Percentiles rank a stretch among this genome's conserved stretches.
Evolutionary conservation across 2,113 vertebrate genomes (phyloP).

Genomic region (Proterorhinus semilunaris): DNA sequence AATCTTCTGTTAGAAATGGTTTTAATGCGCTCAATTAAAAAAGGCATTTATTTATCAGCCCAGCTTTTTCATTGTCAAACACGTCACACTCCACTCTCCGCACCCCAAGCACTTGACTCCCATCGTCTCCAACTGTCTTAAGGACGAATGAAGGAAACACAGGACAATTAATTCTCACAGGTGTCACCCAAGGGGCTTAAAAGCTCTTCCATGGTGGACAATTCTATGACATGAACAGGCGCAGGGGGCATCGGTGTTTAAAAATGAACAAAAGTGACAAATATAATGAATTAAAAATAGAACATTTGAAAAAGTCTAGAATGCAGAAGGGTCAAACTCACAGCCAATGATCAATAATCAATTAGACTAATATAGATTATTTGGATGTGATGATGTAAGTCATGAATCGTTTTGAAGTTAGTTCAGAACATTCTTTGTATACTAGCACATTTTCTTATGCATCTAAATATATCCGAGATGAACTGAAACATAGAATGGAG

Average conservation of each 20-base stretch:
- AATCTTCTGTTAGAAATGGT: conserved; percentile 3
- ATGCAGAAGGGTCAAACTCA: neutral
- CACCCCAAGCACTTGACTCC: neutral
- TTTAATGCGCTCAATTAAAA: conserved; percentile 7
- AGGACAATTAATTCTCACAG: neutral
- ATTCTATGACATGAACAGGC: neutral
- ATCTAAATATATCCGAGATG: neutral
- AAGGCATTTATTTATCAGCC: neutral
- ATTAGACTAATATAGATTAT: neutral
- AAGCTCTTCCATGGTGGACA: neutral
- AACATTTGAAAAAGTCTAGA: neutral
- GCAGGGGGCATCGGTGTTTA: neutral
- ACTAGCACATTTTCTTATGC: neutral
- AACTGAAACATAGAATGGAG: neutral
- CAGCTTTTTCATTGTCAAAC: conserved; percentile 7
- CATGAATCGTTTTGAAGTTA: too few relatives aligned
- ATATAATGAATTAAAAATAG: neutral
- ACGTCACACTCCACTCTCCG: neutral
- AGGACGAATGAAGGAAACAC: neutral
- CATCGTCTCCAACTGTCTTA: neutral
- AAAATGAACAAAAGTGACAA: neutral
- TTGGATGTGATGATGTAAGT: too few relatives aligned
- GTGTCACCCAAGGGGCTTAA: neutral
- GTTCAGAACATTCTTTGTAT: too few relatives aligned
- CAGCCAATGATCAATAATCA: neutral